Conservation (phyloP, 2,888 invertebrate genomes). For the Parasteatoda lunata region DNA sequence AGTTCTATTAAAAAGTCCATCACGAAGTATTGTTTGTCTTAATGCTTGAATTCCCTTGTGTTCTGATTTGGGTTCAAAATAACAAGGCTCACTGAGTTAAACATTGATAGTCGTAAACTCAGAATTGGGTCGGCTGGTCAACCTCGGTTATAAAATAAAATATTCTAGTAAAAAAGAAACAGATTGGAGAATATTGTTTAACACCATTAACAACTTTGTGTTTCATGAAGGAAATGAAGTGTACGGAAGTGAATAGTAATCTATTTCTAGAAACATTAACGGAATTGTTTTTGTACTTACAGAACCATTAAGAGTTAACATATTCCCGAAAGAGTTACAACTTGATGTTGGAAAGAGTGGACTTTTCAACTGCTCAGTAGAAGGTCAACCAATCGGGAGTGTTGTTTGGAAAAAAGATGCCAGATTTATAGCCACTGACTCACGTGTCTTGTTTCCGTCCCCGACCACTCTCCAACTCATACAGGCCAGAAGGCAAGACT, state of each 20-base stretch:
- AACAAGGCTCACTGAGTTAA: too few species aligned
- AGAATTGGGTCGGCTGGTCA: too few species aligned
- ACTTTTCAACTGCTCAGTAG: slow-evolving; percentile 67
- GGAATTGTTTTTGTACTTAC: slow-evolving; percentile 2
- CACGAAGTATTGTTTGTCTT: too few species aligned
- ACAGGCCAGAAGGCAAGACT: slow-evolving; percentile 60
- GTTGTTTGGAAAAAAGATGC: slow-evolving; percentile 68
- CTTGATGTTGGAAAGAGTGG: slow-evolving; percentile 63
- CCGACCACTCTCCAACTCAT: slow-evolving; percentile 61
- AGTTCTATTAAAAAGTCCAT: too few species aligned
- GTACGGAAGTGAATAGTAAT: slow-evolving; percentile 28
- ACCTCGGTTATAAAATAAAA: too few species aligned
- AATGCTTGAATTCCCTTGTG: too few species aligned
- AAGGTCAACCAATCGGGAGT: slow-evolving; percentile 60
- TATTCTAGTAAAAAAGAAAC: too few species aligned
- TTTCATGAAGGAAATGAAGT: too few species aligned
- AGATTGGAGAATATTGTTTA: too few species aligned
- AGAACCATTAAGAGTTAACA: slow-evolving; percentile 53
- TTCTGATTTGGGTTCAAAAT: too few species aligned
- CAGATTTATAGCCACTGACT: slow-evolving; percentile 46
- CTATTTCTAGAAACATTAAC: slow-evolving; percentile 19
- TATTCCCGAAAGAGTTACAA: slow-evolving; percentile 51
- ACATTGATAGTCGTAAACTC: too few species aligned
- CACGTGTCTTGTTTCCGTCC: slow-evolving; percentile 63
- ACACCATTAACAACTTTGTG: too few species aligned